These are phyloP conservation scores for Anolis sagrei DNA, from an alignment of 2,113 vertebrate genomes.

Conservation along the genomic window DNA sequence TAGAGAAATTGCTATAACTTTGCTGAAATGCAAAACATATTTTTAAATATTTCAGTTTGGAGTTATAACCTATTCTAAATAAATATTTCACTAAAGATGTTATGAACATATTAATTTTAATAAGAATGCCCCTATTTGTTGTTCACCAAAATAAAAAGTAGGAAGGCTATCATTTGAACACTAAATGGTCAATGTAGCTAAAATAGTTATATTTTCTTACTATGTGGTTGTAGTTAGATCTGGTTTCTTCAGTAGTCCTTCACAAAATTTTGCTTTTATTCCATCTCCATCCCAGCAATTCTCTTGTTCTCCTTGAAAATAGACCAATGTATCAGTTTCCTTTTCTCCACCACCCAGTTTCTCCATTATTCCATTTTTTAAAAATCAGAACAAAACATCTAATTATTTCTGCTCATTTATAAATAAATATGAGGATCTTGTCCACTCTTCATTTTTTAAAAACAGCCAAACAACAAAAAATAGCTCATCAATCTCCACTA, in stretches of 20 bases:
- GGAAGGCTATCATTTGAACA: background rate
- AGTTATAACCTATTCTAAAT: background rate
- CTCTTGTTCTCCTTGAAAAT: background rate
- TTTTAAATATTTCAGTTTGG: background rate
- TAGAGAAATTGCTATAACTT: background rate
- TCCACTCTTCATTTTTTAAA: too few relatives aligned
- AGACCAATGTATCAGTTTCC: background rate
- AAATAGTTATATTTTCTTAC: background rate
- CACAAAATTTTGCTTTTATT: background rate
- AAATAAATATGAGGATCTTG: too few relatives aligned
- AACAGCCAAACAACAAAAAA: too few relatives aligned
- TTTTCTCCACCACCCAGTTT: background rate
- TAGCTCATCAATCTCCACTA: too few relatives aligned
- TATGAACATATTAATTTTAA: background rate
- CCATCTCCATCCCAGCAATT: too few relatives aligned
- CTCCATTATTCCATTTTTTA: too few relatives aligned
- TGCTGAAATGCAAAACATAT: background rate
- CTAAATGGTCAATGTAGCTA: background rate
- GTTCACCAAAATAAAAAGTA: background rate
- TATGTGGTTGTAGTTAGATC: background rate
- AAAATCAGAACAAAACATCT: too few relatives aligned
- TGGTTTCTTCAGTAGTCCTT: background rate
- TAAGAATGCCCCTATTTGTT: background rate
- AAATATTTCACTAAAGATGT: background rate
- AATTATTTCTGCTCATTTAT: too few relatives aligned